A percentile compares a stretch with the other conserved stretches of the same genome.
Evolutionary conservation across 1,140 invertebrate genomes (phyloP).

Genomic region (Pomacea maculata): DNA sequence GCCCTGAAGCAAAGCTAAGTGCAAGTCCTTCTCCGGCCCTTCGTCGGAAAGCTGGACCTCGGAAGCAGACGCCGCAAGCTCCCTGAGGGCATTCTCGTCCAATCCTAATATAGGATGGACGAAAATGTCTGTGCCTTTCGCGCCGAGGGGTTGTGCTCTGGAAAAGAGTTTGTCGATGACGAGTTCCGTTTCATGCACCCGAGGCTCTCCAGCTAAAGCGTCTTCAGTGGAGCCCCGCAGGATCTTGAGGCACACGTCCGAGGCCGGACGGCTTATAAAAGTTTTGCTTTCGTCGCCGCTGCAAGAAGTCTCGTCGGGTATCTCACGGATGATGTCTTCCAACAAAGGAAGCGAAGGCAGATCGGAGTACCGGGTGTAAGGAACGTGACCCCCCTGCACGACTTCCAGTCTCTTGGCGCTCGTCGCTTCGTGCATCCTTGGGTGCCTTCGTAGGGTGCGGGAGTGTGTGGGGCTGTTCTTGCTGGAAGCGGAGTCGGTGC

Average conservation of each 20-base stretch:
- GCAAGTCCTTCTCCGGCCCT: background rate
- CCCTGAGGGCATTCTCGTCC: conserved; percentile 29
- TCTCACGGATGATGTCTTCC: conserved; percentile 44
- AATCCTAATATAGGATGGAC: conserved; percentile 30
- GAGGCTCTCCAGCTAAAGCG: conserved; percentile 41
- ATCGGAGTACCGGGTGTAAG: background rate
- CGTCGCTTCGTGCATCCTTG: background rate
- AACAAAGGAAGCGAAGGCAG: conserved; percentile 23
- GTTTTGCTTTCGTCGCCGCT: conserved; percentile 35
- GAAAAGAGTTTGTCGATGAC: conserved; percentile 46
- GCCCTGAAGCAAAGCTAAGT: conserved; percentile 29
- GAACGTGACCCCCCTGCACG: background rate
- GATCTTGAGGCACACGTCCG: conserved; percentile 25
- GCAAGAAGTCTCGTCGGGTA: conserved; percentile 33
- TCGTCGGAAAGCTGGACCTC: background rate
- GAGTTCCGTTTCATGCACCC: conserved; percentile 38
- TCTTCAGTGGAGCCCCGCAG: conserved; percentile 25
- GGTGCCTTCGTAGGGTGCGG: background rate
- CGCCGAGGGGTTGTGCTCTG: conserved; percentile 22
- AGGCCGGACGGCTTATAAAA: conserved; percentile 32
- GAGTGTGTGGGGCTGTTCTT: conserved; percentile 7
- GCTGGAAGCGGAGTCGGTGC: conserved; percentile 25
- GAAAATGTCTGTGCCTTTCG: conserved; percentile 19
- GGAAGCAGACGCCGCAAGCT: conserved; percentile 24
- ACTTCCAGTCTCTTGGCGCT: conserved; percentile 10